phyloP scores from a whole-genome alignment of 2,888 invertebrate genomes.

The Elegia similella region DNA sequence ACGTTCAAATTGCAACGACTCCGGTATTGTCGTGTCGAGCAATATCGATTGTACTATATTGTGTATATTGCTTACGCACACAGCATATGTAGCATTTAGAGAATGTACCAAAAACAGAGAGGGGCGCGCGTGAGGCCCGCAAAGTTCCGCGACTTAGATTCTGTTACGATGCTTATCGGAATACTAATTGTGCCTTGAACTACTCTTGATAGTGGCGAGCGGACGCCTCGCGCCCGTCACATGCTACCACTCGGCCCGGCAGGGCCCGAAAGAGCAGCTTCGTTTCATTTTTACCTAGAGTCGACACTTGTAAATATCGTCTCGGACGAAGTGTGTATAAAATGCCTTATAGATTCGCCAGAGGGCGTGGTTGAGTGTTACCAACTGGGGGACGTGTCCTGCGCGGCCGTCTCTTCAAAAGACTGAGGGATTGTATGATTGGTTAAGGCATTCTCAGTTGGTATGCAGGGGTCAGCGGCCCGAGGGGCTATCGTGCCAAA shows the following conservation, averaged over 20 bases:
- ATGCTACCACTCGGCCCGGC: constrained; percentile 1
- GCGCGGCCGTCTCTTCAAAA: constrained; percentile 45
- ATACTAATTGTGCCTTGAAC: constrained; percentile 26
- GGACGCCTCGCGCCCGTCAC: not conserved
- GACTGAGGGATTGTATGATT: constrained; percentile 55
- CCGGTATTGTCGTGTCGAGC: constrained; percentile 21
- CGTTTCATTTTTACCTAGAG: constrained; percentile 21
- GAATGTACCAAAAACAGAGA: constrained; percentile 22
- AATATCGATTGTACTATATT: constrained; percentile 26
- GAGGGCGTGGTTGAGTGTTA: constrained; percentile 38
- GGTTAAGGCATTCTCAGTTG: constrained; percentile 35
- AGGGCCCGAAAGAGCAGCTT: constrained; percentile 22
- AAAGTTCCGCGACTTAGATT: constrained; percentile 10
- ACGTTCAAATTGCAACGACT: constrained; percentile 32
- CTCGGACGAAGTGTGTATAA: constrained; percentile 30
- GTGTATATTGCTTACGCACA: constrained; percentile 45
- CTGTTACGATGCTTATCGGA: constrained; percentile 18
- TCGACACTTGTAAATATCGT: constrained; percentile 33
- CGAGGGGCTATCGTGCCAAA: constrained; percentile 49
- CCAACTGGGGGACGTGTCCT: constrained; percentile 35
- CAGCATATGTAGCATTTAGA: constrained; percentile 41
- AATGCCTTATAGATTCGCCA: constrained; percentile 57
- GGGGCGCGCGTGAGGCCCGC: constrained; percentile 8
- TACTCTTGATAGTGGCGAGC: constrained; percentile 15
- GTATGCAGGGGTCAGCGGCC: constrained; percentile 6